Percentiles rank a stretch among this genome's conserved stretches.
These are phyloP conservation scores for Mythimna pallens DNA, from an alignment of 2,888 invertebrate genomes.

Conservation along the genomic window DNA sequence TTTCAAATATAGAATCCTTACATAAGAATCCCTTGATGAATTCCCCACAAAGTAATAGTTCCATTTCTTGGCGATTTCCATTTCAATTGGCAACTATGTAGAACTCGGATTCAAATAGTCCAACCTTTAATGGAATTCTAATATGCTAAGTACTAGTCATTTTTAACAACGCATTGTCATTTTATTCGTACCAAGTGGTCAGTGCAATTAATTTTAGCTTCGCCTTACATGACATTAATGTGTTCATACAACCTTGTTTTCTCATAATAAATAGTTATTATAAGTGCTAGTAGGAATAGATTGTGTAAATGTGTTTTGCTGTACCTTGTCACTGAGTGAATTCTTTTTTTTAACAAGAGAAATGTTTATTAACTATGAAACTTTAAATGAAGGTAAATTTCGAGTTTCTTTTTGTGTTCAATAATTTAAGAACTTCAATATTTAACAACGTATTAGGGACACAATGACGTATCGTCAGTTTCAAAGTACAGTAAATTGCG, in stretches of 20 bases:
- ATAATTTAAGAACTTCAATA: background rate
- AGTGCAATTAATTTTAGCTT: constrained; percentile 70
- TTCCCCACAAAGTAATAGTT: background rate
- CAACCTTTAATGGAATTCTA: constrained; percentile 52
- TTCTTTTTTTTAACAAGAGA: background rate
- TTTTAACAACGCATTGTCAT: constrained; percentile 76
- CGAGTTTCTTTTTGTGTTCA: background rate
- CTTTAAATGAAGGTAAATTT: background rate
- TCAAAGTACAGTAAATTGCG: constrained; percentile 45
- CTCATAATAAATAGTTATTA: constrained; percentile 28
- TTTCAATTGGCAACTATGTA: background rate
- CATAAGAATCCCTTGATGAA: background rate
- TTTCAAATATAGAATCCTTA: background rate
- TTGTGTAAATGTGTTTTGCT: constrained; percentile 26
- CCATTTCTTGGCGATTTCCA: background rate
- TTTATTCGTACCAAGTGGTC: constrained; percentile 51
- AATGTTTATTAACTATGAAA: background rate
- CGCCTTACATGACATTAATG: constrained; percentile 55
- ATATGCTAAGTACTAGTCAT: constrained; percentile 79
- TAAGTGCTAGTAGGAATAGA: constrained; percentile 34
- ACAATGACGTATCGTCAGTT: background rate
- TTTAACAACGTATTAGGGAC: background rate
- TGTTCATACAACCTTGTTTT: constrained; percentile 54
- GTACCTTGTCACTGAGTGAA: constrained; percentile 21
- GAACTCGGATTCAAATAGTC: constrained; percentile 48